Evolutionary conservation across 2,888 invertebrate genomes (phyloP).

Genomic region (Leptopilina drosophilae): DNA sequence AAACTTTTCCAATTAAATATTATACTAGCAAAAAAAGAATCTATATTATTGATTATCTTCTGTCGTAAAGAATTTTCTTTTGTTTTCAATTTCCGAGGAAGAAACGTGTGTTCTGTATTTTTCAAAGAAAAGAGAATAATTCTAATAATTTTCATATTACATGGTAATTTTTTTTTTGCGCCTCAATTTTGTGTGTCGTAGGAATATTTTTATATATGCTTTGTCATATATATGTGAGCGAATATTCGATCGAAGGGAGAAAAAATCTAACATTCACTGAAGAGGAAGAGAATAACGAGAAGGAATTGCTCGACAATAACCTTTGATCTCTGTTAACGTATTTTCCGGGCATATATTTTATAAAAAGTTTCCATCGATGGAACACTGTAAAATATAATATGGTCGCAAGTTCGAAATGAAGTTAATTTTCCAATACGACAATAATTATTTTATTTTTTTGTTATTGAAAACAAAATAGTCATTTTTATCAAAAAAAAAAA

Average conservation of each 20-base stretch:
- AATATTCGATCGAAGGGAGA: background rate
- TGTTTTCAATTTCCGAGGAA: too few species aligned
- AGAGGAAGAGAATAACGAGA: conserved; percentile 21
- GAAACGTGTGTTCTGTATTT: too few species aligned
- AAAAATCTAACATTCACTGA: background rate
- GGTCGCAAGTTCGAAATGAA: background rate
- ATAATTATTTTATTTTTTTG: background rate
- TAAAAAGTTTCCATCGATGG: background rate
- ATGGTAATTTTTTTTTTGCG: background rate
- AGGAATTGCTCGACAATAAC: conserved; percentile 25
- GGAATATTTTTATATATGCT: background rate
- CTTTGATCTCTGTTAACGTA: conserved; percentile 11
- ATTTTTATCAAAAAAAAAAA: too few species aligned
- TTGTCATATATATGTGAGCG: background rate
- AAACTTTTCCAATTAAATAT: too few species aligned
- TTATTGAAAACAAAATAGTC: too few species aligned
- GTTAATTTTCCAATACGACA: background rate
- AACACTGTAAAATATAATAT: background rate
- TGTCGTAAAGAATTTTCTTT: too few species aligned
- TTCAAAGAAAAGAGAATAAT: too few species aligned
- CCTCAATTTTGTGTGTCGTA: background rate
- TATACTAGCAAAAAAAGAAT: too few species aligned
- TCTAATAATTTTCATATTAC: too few species aligned
- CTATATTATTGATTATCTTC: too few species aligned
- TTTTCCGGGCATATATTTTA: background rate